Percentiles rank a stretch among this genome's conserved stretches.
These are phyloP conservation scores for Habrosyne pyritoides DNA, from an alignment of 2,888 invertebrate species.

Conservation along the genomic window DNA sequence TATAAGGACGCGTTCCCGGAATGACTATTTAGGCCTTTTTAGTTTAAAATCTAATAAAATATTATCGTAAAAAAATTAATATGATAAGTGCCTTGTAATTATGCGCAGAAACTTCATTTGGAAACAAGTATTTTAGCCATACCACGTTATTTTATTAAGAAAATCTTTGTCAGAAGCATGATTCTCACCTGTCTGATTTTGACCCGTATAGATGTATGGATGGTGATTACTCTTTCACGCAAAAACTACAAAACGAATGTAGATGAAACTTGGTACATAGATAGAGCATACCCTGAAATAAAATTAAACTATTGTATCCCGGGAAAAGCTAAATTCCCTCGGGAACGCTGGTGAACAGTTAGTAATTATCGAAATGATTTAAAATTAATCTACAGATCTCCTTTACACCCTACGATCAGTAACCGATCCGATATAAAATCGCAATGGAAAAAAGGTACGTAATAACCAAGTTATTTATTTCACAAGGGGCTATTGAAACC, in stretches of 20 bases:
- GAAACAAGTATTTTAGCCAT: too few species aligned
- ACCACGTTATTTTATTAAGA: too few species aligned
- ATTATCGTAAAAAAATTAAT: conserved; percentile 12
- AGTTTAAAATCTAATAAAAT: conserved; percentile 2
- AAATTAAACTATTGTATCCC: too few species aligned
- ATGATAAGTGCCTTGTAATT: conserved; percentile 11
- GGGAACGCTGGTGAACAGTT: too few species aligned
- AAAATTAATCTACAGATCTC: background rate
- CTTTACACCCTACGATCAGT: background rate
- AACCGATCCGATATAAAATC: background rate
- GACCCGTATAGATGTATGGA: conserved; percentile 24
- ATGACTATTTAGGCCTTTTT: conserved; percentile 10
- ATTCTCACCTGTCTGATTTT: conserved; percentile 38
- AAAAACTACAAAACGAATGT: too few species aligned
- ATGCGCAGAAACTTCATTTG: too few species aligned
- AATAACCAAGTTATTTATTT: conserved; percentile 47
- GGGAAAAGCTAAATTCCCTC: too few species aligned
- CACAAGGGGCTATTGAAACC: conserved; percentile 46
- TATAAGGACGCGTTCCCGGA: conserved; percentile 19
- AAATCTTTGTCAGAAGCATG: background rate
- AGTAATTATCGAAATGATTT: too few species aligned
- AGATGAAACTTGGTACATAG: too few species aligned
- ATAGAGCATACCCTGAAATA: too few species aligned
- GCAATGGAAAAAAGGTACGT: background rate
- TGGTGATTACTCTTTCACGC: too few species aligned